A percentile compares a stretch with the other conserved stretches of the same genome.
Conservation (phyloP, 2,113 vertebrate species). For the Tenebrosternarchus preto region DNA sequence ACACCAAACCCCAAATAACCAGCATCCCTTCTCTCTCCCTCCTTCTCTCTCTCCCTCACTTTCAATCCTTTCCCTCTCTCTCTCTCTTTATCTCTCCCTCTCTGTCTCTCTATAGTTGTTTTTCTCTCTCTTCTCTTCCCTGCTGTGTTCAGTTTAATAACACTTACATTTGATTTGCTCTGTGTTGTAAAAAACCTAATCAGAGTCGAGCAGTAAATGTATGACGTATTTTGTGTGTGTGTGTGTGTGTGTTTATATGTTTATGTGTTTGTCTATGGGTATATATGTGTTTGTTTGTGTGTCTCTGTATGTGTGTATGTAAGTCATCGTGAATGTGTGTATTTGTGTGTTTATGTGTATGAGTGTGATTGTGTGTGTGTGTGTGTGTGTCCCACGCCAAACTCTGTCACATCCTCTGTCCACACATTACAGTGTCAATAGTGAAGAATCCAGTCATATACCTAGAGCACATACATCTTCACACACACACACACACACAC, state of each 20-base stretch:
- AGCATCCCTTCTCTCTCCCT: background rate
- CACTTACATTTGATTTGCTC: background rate
- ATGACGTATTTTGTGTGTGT: background rate
- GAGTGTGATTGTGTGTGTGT: slow-evolving; percentile 13
- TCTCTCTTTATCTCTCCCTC: background rate
- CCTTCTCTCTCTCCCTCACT: background rate
- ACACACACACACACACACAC: background rate
- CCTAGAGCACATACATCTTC: no score
- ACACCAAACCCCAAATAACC: slow-evolving; percentile 32
- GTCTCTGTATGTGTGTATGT: no score
- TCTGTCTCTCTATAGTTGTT: background rate
- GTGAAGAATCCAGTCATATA: no score
- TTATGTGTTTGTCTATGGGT: background rate
- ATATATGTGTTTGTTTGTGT: no score
- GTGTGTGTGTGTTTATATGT: background rate
- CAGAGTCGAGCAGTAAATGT: background rate
- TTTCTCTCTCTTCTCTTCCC: background rate
- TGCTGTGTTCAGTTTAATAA: slow-evolving; percentile 1
- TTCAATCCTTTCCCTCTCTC: background rate
- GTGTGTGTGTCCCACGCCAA: background rate
- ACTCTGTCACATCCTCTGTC: no score
- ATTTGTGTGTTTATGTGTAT: no score
- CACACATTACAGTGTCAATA: no score
- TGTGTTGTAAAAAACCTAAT: slow-evolving; percentile 1
- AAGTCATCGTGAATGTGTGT: no score